Evolutionary conservation across 2,888 invertebrate species (phyloP).

Genomic region (Netelia fuscicornis): DNA sequence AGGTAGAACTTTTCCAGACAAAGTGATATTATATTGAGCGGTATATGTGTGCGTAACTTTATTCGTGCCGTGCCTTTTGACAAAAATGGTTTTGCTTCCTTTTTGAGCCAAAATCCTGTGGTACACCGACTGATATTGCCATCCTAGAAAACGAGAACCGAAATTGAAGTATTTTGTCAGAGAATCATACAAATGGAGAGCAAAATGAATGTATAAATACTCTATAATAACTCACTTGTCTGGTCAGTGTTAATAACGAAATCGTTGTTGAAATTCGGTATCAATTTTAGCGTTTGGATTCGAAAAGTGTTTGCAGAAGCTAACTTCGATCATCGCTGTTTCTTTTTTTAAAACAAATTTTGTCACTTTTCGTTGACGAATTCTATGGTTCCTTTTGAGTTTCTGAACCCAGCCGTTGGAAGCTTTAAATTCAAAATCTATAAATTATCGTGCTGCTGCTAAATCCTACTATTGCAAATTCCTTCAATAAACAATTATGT

Average conservation of each 20-base stretch:
- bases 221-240: conserved; percentile 13
- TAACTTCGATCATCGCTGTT: conserved; percentile 42
- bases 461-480: conserved; percentile 70
- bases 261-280: conserved; percentile 57
- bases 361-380: conserved; percentile 63
- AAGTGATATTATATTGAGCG: too few relatives aligned
- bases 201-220: background rate
- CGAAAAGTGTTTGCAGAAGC: conserved; percentile 51
- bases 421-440: conserved; percentile 62
- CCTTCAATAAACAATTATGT: background rate
- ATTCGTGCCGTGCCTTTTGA: conserved; percentile 20
- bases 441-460: conserved; percentile 65
- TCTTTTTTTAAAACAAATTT: conserved; percentile 54
- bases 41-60: conserved; percentile 7
- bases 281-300: conserved; percentile 26
- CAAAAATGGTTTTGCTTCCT: conserved; percentile 20
- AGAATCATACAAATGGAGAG: background rate
- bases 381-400: conserved; percentile 63
- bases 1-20: too few relatives aligned
- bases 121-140: conserved; percentile 37
- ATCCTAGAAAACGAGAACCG: conserved; percentile 64
- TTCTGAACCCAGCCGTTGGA: conserved; percentile 53
- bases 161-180: background rate
- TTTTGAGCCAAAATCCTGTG: conserved; percentile 1
- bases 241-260: conserved; percentile 61